Base-by-base conservation (phyloP, 2,888 invertebrate genomes). In the Rutpela maculata region DNA sequence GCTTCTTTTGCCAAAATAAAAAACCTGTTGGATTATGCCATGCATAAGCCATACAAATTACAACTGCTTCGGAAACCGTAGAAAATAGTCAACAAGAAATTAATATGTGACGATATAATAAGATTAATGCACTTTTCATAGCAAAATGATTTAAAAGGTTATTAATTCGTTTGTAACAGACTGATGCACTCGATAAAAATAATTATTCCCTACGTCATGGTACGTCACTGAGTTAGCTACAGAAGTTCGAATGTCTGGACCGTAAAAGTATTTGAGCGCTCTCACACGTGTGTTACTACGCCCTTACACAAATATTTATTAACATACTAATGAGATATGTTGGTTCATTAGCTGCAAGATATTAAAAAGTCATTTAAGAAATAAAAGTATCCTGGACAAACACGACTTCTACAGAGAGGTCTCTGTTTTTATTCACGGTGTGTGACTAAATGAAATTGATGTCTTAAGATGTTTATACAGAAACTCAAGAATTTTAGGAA, bases 251-350 rank as follows among this genome's bases (percentile, higher is more conserved):
- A 19, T 18, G 19, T 60, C 43, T 43, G 60, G 59, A 59, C 15
- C 7, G 31, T 26, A 19, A 35, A 69, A 69, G 26, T 38, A 55
- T 31, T 35, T 35, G 35, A 31, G n/a, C 18, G n/a, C n/a, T 60
- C n/a, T 18, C 70, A 70, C 70, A 70, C 35, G 70, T 70, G 70
- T 70, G 60, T 59, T 60, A 70, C 15, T 57, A 70, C 43, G 60
- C 70, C 70, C 60, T 70, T 70, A 70, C 22, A 70, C 19, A 60
- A 70, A 70, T 60, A 60, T 70, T 70, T 70, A 70, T 70, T 70
- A 60, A 60, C 70, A 60, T 50, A 62, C 70, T 70, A 70, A 70
- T 70, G 70, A 70, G 70, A 60, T 57, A 59, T 31, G 70, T 35
- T 70, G 70, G 60, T 70, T 70, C 70, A 70, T 70, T 70, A 70